These are phyloP conservation scores for Rosalia funebris DNA, from an alignment of 2,888 invertebrate species.

Conservation along the genomic window DNA sequence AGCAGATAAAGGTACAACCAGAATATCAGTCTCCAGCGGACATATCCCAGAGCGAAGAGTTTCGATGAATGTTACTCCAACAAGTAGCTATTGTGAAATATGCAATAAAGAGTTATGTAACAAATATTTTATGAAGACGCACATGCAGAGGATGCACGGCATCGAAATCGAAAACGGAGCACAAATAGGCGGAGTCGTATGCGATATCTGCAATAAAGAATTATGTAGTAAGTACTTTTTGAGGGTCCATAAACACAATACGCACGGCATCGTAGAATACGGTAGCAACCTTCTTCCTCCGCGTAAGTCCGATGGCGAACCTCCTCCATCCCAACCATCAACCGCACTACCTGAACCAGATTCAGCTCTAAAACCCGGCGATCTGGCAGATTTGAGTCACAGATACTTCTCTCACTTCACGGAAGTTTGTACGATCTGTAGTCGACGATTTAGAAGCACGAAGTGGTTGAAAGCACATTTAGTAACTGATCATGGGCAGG, in stretches of 20 bases:
- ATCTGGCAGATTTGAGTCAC: constrained; percentile 70
- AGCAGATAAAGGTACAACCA: constrained; percentile 62
- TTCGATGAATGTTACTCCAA: constrained; percentile 73
- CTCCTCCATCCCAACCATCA: constrained; percentile 49
- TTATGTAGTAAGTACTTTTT: constrained; percentile 98
- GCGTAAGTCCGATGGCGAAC: constrained; percentile 61
- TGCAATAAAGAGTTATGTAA: constrained; percentile 99
- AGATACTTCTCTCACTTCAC: constrained; percentile 75
- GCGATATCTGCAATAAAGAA: constrained; percentile 98
- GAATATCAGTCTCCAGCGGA: constrained; percentile 48
- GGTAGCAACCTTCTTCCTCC: constrained; percentile 66
- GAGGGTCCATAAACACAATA: constrained; percentile 96
- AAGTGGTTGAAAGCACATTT: constrained; percentile 90
- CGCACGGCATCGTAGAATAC: constrained; percentile 94
- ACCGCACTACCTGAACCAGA: constrained; percentile 58
- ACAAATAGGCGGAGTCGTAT: constrained; percentile 92
- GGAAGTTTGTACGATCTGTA: constrained; percentile 86
- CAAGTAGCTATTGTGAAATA: constrained; percentile 94
- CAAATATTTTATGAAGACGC: constrained; percentile 99
- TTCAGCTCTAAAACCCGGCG: constrained; percentile 66
- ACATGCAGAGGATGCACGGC: constrained; percentile 98
- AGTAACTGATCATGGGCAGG: constrained; percentile 84
- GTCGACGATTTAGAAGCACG: constrained; percentile 85
- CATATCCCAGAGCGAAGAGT: constrained; percentile 67
- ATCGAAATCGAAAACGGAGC: constrained; percentile 93